phyloP scores from a whole-genome alignment of 2,113 vertebrate genomes.

The Pristiophorus japonicus region DNA sequence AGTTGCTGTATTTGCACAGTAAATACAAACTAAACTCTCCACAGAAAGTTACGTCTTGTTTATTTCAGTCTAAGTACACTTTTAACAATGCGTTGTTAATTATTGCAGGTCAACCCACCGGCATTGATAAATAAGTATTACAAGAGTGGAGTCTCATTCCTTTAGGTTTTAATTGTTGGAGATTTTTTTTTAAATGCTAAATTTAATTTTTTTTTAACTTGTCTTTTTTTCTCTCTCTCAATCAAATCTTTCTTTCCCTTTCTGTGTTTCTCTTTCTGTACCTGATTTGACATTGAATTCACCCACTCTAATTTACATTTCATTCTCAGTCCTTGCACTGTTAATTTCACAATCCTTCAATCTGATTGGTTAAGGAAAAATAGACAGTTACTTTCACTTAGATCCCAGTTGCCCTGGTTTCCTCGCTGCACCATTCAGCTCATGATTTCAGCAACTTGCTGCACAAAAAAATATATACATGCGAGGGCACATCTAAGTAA shows the following conservation, averaged over 20 bases:
- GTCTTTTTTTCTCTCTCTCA: neutral
- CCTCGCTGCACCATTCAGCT: neutral
- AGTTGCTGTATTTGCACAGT: neutral
- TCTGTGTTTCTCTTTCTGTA: neutral
- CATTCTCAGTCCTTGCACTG: neutral
- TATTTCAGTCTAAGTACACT: too few species aligned
- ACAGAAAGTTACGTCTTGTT: neutral
- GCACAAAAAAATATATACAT: neutral
- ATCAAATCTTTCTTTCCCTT: neutral
- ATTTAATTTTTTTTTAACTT: neutral
- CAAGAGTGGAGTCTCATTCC: neutral
- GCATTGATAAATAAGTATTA: neutral
- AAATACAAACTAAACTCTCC: neutral
- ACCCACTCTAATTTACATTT: too few species aligned
- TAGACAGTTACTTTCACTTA: neutral
- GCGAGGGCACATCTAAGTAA: neutral
- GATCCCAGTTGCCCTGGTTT: neutral
- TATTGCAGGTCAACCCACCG: neutral
- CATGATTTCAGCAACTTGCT: neutral
- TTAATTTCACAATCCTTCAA: neutral
- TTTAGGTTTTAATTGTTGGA: neutral
- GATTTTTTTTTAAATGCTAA: neutral
- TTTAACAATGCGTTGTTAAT: too few species aligned
- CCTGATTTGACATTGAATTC: neutral
- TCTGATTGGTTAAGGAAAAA: neutral